phyloP scores from a whole-genome alignment of 2,797 vertebrate species.

The Poecilia picta region DNA sequence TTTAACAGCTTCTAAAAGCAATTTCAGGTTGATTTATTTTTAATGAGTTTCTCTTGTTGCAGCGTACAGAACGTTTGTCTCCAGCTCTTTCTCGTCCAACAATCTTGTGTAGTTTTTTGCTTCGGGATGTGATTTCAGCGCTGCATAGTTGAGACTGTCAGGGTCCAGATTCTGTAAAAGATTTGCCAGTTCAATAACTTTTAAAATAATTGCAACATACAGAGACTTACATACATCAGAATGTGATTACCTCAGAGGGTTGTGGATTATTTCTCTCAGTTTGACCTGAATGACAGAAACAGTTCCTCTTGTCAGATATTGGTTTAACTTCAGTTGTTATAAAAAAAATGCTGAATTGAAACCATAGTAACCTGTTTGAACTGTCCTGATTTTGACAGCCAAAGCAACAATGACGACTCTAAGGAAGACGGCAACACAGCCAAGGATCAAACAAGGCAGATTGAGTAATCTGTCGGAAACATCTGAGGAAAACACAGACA shows the following conservation, averaged over 20 bases:
- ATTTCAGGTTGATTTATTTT: not conserved
- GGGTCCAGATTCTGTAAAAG: not conserved
- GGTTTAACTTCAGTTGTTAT: not conserved
- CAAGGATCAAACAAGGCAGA: not conserved
- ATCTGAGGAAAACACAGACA: not conserved
- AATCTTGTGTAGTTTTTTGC: not conserved
- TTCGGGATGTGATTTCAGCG: not conserved
- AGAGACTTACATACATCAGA: not conserved
- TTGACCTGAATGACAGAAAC: not conserved
- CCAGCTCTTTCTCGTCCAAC: not conserved
- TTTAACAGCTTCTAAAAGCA: not conserved
- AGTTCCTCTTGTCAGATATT: not conserved
- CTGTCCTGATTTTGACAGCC: not conserved
- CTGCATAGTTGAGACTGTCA: not conserved
- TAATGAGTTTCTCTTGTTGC: not conserved
- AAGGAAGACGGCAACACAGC: not conserved
- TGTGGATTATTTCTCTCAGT: not conserved
- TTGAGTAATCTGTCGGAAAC: not conserved
- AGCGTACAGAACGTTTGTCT: not conserved
- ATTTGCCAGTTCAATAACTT: not conserved
- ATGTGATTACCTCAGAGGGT: not conserved
- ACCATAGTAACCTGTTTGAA: not conserved
- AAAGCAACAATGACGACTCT: not conserved
- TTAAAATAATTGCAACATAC: not conserved
- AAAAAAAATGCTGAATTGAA: not conserved